Evolutionary conservation across 2,888 invertebrate genomes (phyloP).

Genomic region (Euphydryas editha): DNA sequence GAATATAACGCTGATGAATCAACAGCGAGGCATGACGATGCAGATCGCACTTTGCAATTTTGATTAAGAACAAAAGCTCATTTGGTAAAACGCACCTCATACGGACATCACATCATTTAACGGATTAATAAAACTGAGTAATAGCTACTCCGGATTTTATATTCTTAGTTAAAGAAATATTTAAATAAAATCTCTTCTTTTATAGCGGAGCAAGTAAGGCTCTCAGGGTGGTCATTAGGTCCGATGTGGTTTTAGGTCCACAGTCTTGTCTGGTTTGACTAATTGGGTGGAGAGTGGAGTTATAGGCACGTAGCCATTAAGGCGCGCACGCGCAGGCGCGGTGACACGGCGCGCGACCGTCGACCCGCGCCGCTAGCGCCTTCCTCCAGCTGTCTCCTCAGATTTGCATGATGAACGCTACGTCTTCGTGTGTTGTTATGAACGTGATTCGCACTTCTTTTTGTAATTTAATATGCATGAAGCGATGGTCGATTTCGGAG

Average conservation of each 20-base stretch:
- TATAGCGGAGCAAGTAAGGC: conserved; percentile 9
- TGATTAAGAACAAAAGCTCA: conserved; percentile 52
- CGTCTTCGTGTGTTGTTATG: conserved; percentile 22
- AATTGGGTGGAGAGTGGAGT: conserved; percentile 67
- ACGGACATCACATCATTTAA: conserved; percentile 55
- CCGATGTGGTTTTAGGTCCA: conserved; percentile 39
- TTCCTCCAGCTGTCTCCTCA: conserved; percentile 20
- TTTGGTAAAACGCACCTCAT: conserved; percentile 40
- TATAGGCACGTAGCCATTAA: conserved; percentile 55
- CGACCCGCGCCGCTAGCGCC: conserved; percentile 36
- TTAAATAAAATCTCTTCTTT: background rate
- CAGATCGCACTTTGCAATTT: conserved; percentile 65
- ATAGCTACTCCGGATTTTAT: conserved; percentile 11
- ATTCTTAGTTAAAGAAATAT: background rate
- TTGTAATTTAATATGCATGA: conserved; percentile 25
- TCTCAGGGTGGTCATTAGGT: conserved; percentile 47
- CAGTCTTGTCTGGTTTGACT: conserved; percentile 56
- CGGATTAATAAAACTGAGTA: conserved; percentile 32
- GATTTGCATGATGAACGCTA: conserved; percentile 31
- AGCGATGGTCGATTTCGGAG: conserved; percentile 20
- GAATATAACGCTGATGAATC: conserved; percentile 72
- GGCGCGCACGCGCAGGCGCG: conserved; percentile 55
- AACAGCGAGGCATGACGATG: conserved; percentile 62
- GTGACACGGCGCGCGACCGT: conserved; percentile 47
- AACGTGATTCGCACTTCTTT: conserved; percentile 18